phyloP scores from a whole-genome alignment of 2,888 invertebrate genomes.

The Melitaea athalia region DNA sequence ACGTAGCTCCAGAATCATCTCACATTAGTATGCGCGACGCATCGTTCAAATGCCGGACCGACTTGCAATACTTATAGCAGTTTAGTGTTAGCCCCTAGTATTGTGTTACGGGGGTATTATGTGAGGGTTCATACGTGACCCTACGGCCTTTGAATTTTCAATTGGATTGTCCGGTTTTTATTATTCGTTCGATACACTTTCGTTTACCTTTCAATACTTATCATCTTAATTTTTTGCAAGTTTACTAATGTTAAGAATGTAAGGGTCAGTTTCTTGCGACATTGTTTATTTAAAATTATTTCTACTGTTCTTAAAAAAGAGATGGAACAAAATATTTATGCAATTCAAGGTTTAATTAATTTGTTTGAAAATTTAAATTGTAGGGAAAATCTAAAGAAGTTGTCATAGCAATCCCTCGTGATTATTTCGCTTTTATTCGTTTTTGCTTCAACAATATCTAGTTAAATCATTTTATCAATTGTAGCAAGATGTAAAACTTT shows the following conservation, averaged over 20 bases:
- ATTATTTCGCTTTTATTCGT: too few relatives aligned
- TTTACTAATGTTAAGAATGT: background rate
- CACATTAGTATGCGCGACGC: constrained; percentile 68
- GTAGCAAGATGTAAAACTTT: too few relatives aligned
- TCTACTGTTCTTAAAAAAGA: too few relatives aligned
- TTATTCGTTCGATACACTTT: constrained; percentile 5
- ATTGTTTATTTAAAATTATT: background rate
- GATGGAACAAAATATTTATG: too few relatives aligned
- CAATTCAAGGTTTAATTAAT: too few relatives aligned
- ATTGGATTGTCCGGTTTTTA: constrained; percentile 32
- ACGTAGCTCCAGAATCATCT: background rate
- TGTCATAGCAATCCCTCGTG: too few relatives aligned
- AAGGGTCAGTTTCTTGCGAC: background rate
- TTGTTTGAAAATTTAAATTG: too few relatives aligned
- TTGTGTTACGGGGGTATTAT: constrained; percentile 71
- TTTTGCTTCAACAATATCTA: too few relatives aligned
- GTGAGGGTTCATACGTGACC: constrained; percentile 60
- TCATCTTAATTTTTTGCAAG: background rate
- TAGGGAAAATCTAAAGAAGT: too few relatives aligned
- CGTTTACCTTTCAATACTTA: background rate
- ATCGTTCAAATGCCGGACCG: constrained; percentile 66
- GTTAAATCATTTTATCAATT: too few relatives aligned
- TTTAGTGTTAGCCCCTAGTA: constrained; percentile 69
- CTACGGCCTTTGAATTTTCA: constrained; percentile 43
- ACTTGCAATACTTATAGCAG: constrained; percentile 78